phyloP scores from a whole-genome alignment of 1,140 invertebrate genomes.

The Gryllus bimaculatus region DNA sequence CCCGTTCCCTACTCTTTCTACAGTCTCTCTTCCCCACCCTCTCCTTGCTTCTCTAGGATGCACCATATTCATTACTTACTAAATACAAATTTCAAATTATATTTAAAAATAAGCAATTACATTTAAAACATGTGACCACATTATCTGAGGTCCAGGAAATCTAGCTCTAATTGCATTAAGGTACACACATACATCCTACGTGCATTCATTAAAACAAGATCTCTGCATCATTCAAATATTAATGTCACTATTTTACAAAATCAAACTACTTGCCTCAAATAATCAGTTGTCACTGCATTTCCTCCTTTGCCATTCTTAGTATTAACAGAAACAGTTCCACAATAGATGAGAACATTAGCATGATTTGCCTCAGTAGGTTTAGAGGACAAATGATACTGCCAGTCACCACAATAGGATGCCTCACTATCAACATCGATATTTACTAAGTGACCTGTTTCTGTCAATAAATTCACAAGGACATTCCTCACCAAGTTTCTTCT shows the following conservation, averaged over 20 bases:
- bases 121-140: too few species aligned
- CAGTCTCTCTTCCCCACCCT: too few species aligned
- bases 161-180: too few species aligned
- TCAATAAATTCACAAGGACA: background rate
- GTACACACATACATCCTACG: too few species aligned
- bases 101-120: too few species aligned
- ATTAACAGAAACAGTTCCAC: constrained; percentile 14
- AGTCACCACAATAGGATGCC: background rate
- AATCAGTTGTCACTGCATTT: background rate
- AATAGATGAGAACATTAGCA: background rate
- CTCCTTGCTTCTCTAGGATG: too few species aligned
- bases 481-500: background rate
- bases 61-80: too few species aligned
- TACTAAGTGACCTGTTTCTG: background rate
- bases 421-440: background rate
- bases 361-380: constrained; percentile 27
- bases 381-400: background rate
- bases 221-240: too few species aligned
- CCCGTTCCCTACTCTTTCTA: too few species aligned
- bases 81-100: too few species aligned
- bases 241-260: background rate
- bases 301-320: constrained; percentile 10
- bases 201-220: too few species aligned
- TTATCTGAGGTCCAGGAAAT: too few species aligned
- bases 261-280: background rate